Evolutionary conservation across 2,888 invertebrate species (phyloP).

Genomic region (Entomobrya proxima): DNA sequence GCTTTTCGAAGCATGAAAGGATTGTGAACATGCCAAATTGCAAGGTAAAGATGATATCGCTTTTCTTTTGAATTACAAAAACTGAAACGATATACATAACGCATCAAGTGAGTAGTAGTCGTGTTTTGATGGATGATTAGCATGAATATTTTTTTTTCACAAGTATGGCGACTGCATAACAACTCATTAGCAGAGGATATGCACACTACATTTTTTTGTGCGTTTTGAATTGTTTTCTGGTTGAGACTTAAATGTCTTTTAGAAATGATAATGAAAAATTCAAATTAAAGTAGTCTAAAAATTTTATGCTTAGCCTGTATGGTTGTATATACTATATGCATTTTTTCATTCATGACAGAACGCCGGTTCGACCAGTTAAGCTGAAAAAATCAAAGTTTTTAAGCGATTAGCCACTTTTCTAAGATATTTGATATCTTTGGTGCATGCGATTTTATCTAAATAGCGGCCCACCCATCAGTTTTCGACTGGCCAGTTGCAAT

Average conservation of each 20-base stretch:
- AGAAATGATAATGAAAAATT: background rate
- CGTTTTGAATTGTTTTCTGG: background rate
- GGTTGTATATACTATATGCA: background rate
- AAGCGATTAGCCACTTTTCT: too few species aligned
- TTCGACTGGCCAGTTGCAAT: background rate
- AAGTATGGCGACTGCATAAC: conserved; percentile 18
- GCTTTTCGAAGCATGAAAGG: conserved; percentile 48
- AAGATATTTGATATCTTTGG: too few species aligned
- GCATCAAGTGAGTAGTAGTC: background rate
- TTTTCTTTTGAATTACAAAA: background rate
- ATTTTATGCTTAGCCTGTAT: background rate
- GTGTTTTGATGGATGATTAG: background rate
- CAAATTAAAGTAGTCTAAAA: background rate
- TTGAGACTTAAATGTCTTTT: background rate
- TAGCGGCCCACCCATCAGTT: background rate
- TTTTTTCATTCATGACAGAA: too few species aligned
- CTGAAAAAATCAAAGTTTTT: too few species aligned
- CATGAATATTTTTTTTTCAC: background rate
- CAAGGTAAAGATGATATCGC: conserved; percentile 17
- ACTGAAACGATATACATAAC: background rate
- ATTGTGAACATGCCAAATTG: conserved; percentile 4
- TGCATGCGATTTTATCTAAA: background rate
- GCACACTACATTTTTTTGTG: conserved; percentile 26
- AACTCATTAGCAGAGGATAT: conserved; percentile 41
- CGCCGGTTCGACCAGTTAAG: too few species aligned